Base-by-base conservation (phyloP, 2,797 vertebrate genomes). In the Anomalospiza imberbis region DNA sequence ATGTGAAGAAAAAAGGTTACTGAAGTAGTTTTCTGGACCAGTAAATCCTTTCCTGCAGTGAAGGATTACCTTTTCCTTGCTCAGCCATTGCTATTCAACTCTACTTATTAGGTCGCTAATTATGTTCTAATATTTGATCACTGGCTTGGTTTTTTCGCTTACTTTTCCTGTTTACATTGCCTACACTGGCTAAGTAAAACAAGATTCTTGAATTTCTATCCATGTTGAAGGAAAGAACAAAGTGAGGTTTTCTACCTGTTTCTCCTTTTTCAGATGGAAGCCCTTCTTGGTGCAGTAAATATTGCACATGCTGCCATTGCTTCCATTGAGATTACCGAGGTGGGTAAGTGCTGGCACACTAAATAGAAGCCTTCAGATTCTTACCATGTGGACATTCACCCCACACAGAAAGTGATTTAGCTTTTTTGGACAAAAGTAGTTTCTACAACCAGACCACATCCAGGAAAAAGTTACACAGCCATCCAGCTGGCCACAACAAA, bases 221-320 rank as follows among this genome's bases (percentile, higher is more conserved):
- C 38, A 47, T 36, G 60, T 38, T 81, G 94, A 91, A 89, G 62
- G 44, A 88, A 79, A 92, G 44, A 38, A 54, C 42, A 77, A 96
- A 68, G 22, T 66, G 8, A 42, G 62, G 13, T 83, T 93, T 86
- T 82, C 58, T 17, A 58, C 45, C 83, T 7, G 2, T 72, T 88
- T 70, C 45, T 32, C 16, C 17, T 31, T 80, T 42, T 89, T n/a
- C 55, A 96, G 88, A 42, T 19, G 4, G 36, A 85, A 87, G 7
- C 6, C 14, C 17, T 66, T 70, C 26, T 63, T 75, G 6, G 1
- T 36, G 9, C n/a, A 50, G 20, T 38, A 45, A 81, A 32, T 76
- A 32, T 88, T 63, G 18, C 17, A 45, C 17, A 4, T 21, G 13
- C 8, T 87, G 22, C 20, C 36, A 11, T 32, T 82, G 18, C 29